phyloP scores from a whole-genome alignment of 1,140 invertebrate genomes.

The Eupristina koningsbergeri region DNA sequence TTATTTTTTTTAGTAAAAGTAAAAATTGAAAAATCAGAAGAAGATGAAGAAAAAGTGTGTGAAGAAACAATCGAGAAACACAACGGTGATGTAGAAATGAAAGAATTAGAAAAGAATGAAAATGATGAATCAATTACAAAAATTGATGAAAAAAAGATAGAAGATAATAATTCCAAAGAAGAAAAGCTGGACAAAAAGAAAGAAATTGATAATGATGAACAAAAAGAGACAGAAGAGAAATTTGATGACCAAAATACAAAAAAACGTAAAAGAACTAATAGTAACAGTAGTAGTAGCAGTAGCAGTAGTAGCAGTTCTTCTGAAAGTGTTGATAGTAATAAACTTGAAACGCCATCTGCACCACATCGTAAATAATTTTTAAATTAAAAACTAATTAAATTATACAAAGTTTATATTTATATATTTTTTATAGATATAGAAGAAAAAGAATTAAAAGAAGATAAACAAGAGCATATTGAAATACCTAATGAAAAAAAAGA shows the following conservation, averaged over 20 bases:
- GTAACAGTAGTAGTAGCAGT: constrained; percentile 68
- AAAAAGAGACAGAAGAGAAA: constrained; percentile 61
- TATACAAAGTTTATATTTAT: no score
- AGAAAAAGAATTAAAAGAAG: constrained; percentile 48
- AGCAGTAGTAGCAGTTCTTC: constrained; percentile 68
- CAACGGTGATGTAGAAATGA: constrained; percentile 63
- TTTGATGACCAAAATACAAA: constrained; percentile 58
- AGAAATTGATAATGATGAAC: constrained; percentile 59
- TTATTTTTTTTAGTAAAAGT: constrained; percentile 43
- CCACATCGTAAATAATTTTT: constrained; percentile 45
- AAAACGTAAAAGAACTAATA: constrained; percentile 67
- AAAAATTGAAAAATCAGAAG: constrained; percentile 65
- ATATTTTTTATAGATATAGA: constrained; percentile 54
- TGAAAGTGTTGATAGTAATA: constrained; percentile 56
- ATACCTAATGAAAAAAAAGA: constrained; percentile 58
- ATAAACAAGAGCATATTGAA: constrained; percentile 64
- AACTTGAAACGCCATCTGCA: constrained; percentile 35
- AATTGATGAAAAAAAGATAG: constrained; percentile 59
- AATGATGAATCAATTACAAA: constrained; percentile 71
- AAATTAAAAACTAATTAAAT: no score
- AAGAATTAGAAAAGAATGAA: constrained; percentile 70
- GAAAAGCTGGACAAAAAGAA: constrained; percentile 63
- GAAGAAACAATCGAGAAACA: constrained; percentile 57
- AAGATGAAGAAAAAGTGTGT: constrained; percentile 55
- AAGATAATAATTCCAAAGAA: constrained; percentile 72